phyloP scores from a whole-genome alignment of 1,140 invertebrate species.

The Ceratina calcarata region DNA sequence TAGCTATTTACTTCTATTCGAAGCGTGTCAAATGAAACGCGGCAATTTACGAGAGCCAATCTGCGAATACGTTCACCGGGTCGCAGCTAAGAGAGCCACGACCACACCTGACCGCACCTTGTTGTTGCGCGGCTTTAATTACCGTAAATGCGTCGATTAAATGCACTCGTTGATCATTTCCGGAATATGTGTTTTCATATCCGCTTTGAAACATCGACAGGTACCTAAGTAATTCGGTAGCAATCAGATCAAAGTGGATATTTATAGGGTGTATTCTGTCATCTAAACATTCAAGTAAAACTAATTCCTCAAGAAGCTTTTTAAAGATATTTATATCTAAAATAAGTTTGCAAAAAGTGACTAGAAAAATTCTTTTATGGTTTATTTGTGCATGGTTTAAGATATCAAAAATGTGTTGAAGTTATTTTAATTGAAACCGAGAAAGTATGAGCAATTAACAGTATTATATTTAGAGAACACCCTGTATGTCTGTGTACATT shows the following conservation, averaged over 20 bases:
- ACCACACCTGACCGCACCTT: slow-evolving; percentile 64
- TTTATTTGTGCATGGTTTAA: too few relatives aligned
- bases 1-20: slow-evolving; percentile 36
- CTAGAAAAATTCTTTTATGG: too few relatives aligned
- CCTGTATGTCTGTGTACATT: too few relatives aligned
- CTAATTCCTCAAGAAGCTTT: too few relatives aligned
- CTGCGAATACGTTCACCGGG: slow-evolving; percentile 37
- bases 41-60: slow-evolving; percentile 64
- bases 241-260: neutral
- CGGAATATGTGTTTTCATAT: neutral
- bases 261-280: neutral
- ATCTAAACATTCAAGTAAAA: too few relatives aligned
- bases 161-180: slow-evolving; percentile 36
- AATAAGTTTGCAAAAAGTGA: too few relatives aligned
- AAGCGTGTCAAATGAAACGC: slow-evolving; percentile 63
- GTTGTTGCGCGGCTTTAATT: slow-evolving; percentile 55
- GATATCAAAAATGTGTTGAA: too few relatives aligned
- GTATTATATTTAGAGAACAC: too few relatives aligned
- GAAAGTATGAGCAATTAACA: too few relatives aligned
- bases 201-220: neutral
- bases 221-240: neutral
- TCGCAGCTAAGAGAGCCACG: neutral
- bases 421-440: too few relatives aligned
- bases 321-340: too few relatives aligned
- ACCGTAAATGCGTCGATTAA: slow-evolving; percentile 55